Evolutionary conservation across 2,797 vertebrate species (phyloP).

Genomic region (Argya squamiceps): DNA sequence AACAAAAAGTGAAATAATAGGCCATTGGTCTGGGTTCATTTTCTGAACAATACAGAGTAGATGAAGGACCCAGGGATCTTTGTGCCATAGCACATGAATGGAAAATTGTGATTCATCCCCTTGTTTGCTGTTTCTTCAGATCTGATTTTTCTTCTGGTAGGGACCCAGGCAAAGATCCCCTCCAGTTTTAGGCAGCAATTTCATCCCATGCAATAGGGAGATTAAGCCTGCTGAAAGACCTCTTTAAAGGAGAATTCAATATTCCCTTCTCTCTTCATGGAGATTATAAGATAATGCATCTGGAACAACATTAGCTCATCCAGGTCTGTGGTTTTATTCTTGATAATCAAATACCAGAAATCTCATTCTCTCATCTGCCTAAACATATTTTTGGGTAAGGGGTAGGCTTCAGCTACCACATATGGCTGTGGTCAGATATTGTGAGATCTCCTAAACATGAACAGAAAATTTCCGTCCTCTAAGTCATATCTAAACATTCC

Average conservation of each 20-base stretch:
- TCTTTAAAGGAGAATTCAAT: conserved; percentile 55
- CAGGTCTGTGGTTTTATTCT: conserved; percentile 72
- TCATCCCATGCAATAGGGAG: background rate
- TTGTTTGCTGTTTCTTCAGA: background rate
- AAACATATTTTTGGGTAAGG: conserved; percentile 55
- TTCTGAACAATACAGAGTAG: background rate
- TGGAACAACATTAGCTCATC: conserved; percentile 78
- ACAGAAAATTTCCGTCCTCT: conserved; percentile 50
- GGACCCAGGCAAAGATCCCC: background rate
- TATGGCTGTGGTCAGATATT: conserved; percentile 59
- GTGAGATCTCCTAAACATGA: conserved; percentile 62
- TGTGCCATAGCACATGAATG: background rate
- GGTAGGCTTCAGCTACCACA: conserved; percentile 37
- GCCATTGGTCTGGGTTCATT: background rate
- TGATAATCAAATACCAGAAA: conserved; percentile 73
- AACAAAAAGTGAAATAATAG: background rate
- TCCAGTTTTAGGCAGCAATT: background rate
- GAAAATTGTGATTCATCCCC: background rate
- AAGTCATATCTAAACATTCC: conserved; percentile 56
- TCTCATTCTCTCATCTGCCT: conserved; percentile 67
- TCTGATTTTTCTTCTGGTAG: conserved; percentile 15
- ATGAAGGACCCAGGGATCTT: background rate
- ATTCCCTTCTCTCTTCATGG: conserved; percentile 63
- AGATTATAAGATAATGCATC: conserved; percentile 78
- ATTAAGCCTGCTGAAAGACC: conserved; percentile 36